Base-by-base conservation (phyloP, 1,140 invertebrate genomes). In the Sinella curviseta region DNA sequence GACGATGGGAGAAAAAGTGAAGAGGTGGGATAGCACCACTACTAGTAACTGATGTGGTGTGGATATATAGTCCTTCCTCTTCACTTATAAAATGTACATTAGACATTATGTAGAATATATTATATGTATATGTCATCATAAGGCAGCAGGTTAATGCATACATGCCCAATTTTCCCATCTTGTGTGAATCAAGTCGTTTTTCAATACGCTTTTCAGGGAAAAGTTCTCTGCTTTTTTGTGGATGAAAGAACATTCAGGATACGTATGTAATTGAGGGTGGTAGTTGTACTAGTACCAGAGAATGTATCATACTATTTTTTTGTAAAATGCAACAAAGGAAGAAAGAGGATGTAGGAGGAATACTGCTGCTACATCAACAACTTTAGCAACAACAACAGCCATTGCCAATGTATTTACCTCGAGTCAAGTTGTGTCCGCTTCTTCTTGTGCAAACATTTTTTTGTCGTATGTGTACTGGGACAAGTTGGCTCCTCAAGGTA, bases 341-440 rank as follows among this genome's bases (percentile, higher is more conserved):
- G 55, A 60, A 24, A 14, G 55, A 60, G 55, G 55, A 60, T 60
- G 55, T 60, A 60, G 24, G 55, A 60, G n/a, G n/a, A n/a, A n/a
- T n/a, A n/a, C n/a, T n/a, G n/a, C n/a, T 60, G 55, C 24, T 60
- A 60, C 55, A 60, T 14, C 8, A 60, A 60, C 55, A 60, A 24
- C 55, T n/a, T 14, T 24, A 60, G n/a, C 55, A 60, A 60, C 3
- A 3, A 60, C n/a, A n/a, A 8, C 55, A 60, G 24, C 55, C 4
- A 60, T 60, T 24, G 24, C 12, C 12, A 60, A 8, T 24, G 55
- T 60, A 60, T 60, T 60, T 60, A 60, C 55, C 24, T 17, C 55
- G 3, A 17, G 55, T 60, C 55, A 24, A 60, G 55, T 24, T 60
- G 12, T 26, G 12, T 60, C 24, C 39, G 12, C n/a, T n/a, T n/a